These are phyloP conservation scores for Phylloscopus trochiloides DNA, from an alignment of 2,113 vertebrate genomes.

Conservation along the genomic window DNA sequence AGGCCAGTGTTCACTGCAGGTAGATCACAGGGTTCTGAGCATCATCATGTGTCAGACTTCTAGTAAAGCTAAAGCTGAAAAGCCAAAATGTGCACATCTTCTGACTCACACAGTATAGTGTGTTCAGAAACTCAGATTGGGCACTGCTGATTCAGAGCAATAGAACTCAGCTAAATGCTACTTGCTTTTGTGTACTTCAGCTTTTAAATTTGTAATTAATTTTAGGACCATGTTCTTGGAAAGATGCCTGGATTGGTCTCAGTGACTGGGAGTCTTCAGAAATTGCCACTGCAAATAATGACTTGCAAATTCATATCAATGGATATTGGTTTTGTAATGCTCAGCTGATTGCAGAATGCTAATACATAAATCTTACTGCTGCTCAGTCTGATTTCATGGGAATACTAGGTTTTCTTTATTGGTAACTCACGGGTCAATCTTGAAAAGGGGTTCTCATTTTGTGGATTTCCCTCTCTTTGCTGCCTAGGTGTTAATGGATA, in stretches of 20 bases:
- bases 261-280: background rate
- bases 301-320: background rate
- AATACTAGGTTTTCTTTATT: background rate
- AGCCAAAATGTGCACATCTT: background rate
- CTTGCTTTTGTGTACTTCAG: background rate
- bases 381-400: background rate
- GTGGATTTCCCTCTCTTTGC: background rate
- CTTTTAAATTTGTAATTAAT: background rate
- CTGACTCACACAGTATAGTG: background rate
- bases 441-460: background rate
- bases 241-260: background rate
- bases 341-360: background rate
- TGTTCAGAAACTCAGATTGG: background rate
- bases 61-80: background rate
- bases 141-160: background rate
- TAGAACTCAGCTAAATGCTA: background rate
- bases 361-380: background rate
- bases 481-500: constrained; percentile 93
- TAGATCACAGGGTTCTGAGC: background rate
- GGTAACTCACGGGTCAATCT: background rate
- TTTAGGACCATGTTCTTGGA: background rate
- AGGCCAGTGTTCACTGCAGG: background rate
- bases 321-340: background rate
- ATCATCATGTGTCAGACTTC: background rate
- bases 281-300: background rate